Base-by-base conservation (phyloP, 1,140 invertebrate species). In the Rhopalosiphum maidis region DNA sequence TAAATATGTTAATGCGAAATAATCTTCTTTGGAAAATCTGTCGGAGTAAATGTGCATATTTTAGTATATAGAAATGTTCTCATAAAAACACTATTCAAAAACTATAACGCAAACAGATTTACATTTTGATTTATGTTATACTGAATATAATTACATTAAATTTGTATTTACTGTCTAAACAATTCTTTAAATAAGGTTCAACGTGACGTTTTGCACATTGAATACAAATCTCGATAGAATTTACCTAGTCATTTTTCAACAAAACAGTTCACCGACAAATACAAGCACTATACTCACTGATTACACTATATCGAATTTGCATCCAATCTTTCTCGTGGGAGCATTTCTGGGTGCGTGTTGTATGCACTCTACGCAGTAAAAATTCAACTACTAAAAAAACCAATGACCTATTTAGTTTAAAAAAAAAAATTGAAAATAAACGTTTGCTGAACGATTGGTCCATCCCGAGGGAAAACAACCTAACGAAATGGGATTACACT, bases 391-490 rank as follows among this genome's bases (percentile, higher is more conserved):
- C 54, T 30, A 90, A 68, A 60, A 68, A 60, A 85, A 86, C 35
- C 82, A 55, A 54, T 54, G 48, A 41, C 48, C 77, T 35, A 85
- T 93, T 86, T 86, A 55, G 48, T 68, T 60, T 30, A 43, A 43
- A 68, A 43, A 55, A 55, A 90, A 90, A 90, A 43, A 93, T 85
- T 77, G 77, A 93, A 55, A 93, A 93, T 85, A 93, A 93, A 85
- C 91, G 91, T 93, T 93, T 85, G 77, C 46, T n/a, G 54, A 85
- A 92, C 77, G 77, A 83, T 41, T 55, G 35, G 77, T 43, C 35
- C 1, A 15, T 93, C 91, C 77, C 91, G 9, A 54, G 82, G 23
- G 91, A 54, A 90, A 51, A 54, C n/a, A 54, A 54, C 37, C 82
- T 51, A 85, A 41, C 82, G n/a, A 86, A 93, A 93, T 93, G 35